Evolutionary conservation across 2,888 invertebrate species (phyloP).

Genomic region (Taphrorychus bicolor): DNA sequence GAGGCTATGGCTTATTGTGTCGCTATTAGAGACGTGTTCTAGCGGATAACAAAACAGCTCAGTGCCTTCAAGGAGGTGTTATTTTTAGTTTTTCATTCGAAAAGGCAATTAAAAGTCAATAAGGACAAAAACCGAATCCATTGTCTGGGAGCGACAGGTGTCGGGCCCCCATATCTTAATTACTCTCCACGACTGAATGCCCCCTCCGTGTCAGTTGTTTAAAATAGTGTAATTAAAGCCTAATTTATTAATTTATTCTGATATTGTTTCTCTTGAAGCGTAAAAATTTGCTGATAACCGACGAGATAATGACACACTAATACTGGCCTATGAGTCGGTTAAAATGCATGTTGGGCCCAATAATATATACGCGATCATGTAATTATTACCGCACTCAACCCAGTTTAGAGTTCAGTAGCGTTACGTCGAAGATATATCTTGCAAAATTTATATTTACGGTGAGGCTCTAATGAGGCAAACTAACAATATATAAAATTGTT

Average conservation of each 20-base stretch:
- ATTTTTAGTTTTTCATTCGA: conserved; percentile 10
- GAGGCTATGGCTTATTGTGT: conserved; percentile 34
- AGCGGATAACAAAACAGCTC: conserved; percentile 13
- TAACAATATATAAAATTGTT: background rate
- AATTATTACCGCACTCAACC: conserved; percentile 1
- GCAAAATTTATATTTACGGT: background rate
- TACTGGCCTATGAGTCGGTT: conserved; percentile 30
- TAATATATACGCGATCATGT: conserved; percentile 9
- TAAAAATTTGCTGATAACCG: conserved; percentile 61
- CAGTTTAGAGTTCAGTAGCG: background rate
- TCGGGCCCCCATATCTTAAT: conserved; percentile 53
- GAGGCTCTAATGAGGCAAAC: background rate
- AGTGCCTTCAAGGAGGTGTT: background rate
- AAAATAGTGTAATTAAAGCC: conserved; percentile 60
- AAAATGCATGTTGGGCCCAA: conserved; percentile 14
- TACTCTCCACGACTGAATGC: conserved; percentile 48
- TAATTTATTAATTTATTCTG: conserved; percentile 63
- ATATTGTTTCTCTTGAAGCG: conserved; percentile 60
- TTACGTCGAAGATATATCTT: background rate
- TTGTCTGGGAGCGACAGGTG: conserved; percentile 42
- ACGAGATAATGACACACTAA: conserved; percentile 53
- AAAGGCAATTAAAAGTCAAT: conserved; percentile 25
- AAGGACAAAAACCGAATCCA: conserved; percentile 18
- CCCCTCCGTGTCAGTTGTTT: conserved; percentile 60
- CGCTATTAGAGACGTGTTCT: conserved; percentile 37